Evolutionary conservation across 35 echinoderm and acorn worm genomes (phyloP), one percentile per base, ranked within the genome.

Genomic region (Holothuria glaberrima): DNA sequence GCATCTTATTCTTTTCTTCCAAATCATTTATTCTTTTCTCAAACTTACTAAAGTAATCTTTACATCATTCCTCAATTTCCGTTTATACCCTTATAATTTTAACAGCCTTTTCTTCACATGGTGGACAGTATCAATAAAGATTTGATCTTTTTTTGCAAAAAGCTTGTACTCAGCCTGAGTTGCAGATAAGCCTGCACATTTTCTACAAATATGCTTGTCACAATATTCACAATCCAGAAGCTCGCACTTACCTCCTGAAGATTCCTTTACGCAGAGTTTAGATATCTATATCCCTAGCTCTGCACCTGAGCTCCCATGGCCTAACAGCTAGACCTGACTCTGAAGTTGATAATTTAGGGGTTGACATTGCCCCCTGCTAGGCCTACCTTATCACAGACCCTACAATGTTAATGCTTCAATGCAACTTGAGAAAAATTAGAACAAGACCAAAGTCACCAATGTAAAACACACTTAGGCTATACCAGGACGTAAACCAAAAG

Each of bases 31-130:
- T 5, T 54, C 50, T 54, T 54, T 54, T 17, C 50, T 54, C 50
- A 54, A 54, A 54, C 50, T 54, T 54, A 54, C 50, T 54, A 17
- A 54, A 54, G 1, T 54, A 54, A 14, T 54, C 50, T 54, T 17
- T 69, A 68, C 64, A 68, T 68, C 64, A 26, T 22, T 69, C 66
- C 66, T 69, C 66, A 69, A 69, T 69, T 69, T 69, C 66, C 66
- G 25, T 69, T 69, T 69, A 20, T 69, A 69, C 25, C 66, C 66
- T 69, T 0, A 69, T 69, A 69, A 20, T n/a, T 69, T 69, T 69
- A 69, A 69, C 66, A 69, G 66, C 66, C 66, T 69, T 69, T 69
- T 69, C 66, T 69, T 69, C 66, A 69, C 66, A 69, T 69, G 66
- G 66, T 69, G 66, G 66, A 69, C 66, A 69, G 21, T 69, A 69